Conservation (phyloP, 2,113 vertebrate species). For the Loxodonta africana region DNA sequence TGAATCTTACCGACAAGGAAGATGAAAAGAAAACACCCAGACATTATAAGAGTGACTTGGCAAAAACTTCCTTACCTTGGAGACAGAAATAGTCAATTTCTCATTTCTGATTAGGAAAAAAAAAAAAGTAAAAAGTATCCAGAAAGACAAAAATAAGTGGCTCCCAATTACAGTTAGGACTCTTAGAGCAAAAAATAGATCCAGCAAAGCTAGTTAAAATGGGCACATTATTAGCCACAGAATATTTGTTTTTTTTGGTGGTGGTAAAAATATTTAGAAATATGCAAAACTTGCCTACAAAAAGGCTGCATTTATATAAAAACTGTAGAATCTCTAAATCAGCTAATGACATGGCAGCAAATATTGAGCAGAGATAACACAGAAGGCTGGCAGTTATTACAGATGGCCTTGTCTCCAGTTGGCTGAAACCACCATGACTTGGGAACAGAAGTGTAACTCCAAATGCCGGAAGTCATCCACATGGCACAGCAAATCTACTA, state of each 20-base stretch:
- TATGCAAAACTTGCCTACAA: slow-evolving; percentile 22
- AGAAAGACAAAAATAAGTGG: slow-evolving; percentile 53
- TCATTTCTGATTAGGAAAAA: not conserved
- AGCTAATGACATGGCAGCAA: slow-evolving; percentile 70
- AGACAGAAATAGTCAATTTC: slow-evolving; percentile 22
- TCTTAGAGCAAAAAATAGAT: not conserved
- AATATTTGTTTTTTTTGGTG: slow-evolving; percentile 28
- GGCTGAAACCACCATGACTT: slow-evolving; percentile 86
- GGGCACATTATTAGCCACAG: slow-evolving; percentile 7
- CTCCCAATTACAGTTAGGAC: slow-evolving; percentile 44
- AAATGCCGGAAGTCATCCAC: slow-evolving; percentile 86
- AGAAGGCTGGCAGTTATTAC: slow-evolving; percentile 86
- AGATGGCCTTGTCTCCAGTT: slow-evolving; percentile 86
- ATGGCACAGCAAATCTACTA: slow-evolving; percentile 81
- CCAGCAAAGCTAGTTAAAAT: slow-evolving; percentile 19
- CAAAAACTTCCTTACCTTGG: not conserved
- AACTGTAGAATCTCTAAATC: slow-evolving; percentile 70
- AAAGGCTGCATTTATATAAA: slow-evolving; percentile 70
- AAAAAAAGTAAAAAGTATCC: not conserved
- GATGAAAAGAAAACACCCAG: not conserved
- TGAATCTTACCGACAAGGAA: not conserved
- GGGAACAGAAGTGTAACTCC: slow-evolving; percentile 83
- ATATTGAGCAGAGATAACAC: slow-evolving; percentile 82
- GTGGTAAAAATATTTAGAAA: slow-evolving; percentile 62
- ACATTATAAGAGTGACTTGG: not conserved